phyloP scores from a whole-genome alignment of 2,113 vertebrate species.

The Agapornis roseicollis region DNA sequence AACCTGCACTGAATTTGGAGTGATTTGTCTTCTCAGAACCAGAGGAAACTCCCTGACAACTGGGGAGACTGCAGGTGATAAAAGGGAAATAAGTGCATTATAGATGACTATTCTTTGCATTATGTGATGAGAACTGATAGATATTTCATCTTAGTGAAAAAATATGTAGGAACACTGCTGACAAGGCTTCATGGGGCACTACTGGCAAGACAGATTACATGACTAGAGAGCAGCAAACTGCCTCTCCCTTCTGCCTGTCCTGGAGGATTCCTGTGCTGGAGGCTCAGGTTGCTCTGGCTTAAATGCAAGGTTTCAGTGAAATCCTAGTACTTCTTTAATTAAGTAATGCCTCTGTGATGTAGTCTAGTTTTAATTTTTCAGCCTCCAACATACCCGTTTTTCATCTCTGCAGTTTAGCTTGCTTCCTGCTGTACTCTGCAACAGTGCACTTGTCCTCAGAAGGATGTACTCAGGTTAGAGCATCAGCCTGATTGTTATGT shows the following conservation, averaged over 20 bases:
- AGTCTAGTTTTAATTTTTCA: neutral
- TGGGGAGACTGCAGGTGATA: neutral
- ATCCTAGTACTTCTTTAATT: neutral
- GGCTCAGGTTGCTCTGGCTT: neutral
- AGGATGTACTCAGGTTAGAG: neutral
- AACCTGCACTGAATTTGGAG: neutral
- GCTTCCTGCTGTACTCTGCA: rapidly evolving
- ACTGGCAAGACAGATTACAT: neutral
- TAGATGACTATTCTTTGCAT: neutral
- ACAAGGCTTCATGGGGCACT: neutral
- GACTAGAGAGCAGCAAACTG: neutral
- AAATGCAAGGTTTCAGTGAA: neutral
- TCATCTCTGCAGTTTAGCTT: neutral
- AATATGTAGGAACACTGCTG: neutral
- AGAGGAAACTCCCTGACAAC: neutral
- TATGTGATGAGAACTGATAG: neutral
- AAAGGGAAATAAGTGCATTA: neutral
- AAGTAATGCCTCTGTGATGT: neutral
- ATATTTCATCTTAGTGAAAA: neutral
- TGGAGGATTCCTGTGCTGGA: neutral
- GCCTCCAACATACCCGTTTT: neutral
- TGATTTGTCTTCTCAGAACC: neutral
- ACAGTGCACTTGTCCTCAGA: neutral
- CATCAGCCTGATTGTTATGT: neutral
- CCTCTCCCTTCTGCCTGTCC: neutral